phyloP scores from a whole-genome alignment of 2,113 vertebrate species.

The Choloepus hoffmanni region DNA sequence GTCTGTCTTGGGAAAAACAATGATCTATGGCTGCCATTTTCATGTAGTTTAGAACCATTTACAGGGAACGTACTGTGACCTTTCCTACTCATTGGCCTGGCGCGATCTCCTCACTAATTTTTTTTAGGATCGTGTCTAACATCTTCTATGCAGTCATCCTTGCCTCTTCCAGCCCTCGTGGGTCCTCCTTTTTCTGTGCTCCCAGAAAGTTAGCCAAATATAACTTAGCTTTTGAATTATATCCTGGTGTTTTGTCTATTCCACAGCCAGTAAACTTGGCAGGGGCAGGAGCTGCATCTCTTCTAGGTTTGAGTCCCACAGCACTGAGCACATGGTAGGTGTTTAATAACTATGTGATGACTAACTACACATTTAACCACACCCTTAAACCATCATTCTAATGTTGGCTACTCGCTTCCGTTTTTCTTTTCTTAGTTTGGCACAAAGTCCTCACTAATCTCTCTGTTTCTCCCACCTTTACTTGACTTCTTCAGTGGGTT shows the following conservation, averaged over 20 bases:
- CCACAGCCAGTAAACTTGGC: not conserved
- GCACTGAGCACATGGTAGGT: not conserved
- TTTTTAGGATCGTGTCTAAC: not conserved
- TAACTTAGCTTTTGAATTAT: not conserved
- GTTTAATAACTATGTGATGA: not conserved
- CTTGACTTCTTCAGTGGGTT: conserved; percentile 3
- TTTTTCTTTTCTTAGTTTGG: conserved; percentile 19
- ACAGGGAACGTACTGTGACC: not conserved
- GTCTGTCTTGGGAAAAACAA: not conserved
- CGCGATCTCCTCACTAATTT: not conserved
- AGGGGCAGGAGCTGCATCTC: not conserved
- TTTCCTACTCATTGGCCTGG: not conserved
- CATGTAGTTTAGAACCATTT: not conserved
- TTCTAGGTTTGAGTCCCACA: not conserved
- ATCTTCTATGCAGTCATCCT: not conserved
- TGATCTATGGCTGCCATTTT: not conserved
- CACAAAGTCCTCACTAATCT: conserved; percentile 14
- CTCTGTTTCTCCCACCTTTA: not conserved
- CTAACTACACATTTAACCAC: not conserved
- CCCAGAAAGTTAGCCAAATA: too few species aligned
- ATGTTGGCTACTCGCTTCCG: not conserved
- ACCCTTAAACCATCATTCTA: not conserved
- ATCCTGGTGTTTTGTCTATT: not conserved
- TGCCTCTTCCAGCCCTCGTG: not conserved
- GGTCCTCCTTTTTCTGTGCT: not conserved